A percentile compares a stretch with the other conserved stretches of the same genome.
Evolutionary conservation across 2,113 vertebrate species (phyloP).

Genomic region (Tetrao urogallus): DNA sequence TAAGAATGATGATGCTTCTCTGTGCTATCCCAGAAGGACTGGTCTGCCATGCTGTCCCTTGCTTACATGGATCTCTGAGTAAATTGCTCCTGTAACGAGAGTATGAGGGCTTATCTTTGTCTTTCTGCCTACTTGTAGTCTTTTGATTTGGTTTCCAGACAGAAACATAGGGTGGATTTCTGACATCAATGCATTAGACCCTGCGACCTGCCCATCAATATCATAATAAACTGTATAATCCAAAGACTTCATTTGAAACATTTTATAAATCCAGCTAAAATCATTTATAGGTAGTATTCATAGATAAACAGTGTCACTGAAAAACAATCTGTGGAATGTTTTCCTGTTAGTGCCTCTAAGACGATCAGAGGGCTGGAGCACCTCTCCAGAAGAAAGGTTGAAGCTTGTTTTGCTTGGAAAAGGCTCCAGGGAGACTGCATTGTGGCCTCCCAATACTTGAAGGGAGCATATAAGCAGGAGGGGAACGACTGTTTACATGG

Average conservation of each 20-base stretch:
- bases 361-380: too few relatives aligned
- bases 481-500: too few relatives aligned
- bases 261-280: neutral
- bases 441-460: too few relatives aligned
- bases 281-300: neutral
- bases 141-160: neutral
- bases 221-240: neutral
- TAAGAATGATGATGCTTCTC: neutral
- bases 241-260: neutral
- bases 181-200: neutral
- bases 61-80: neutral
- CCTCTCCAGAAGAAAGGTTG: too few relatives aligned
- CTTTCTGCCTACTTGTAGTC: neutral
- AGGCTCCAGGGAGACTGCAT: too few relatives aligned
- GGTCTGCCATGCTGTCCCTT: neutral
- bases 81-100: neutral
- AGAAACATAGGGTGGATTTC: neutral
- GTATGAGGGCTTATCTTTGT: neutral
- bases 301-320: neutral
- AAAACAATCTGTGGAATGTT: neutral
- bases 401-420: too few relatives aligned
- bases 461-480: too few relatives aligned
- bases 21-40: neutral
- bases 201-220: neutral
- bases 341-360: neutral